Conservation (phyloP, 1,140 invertebrate species). For the Drosophila santomea region DNA sequence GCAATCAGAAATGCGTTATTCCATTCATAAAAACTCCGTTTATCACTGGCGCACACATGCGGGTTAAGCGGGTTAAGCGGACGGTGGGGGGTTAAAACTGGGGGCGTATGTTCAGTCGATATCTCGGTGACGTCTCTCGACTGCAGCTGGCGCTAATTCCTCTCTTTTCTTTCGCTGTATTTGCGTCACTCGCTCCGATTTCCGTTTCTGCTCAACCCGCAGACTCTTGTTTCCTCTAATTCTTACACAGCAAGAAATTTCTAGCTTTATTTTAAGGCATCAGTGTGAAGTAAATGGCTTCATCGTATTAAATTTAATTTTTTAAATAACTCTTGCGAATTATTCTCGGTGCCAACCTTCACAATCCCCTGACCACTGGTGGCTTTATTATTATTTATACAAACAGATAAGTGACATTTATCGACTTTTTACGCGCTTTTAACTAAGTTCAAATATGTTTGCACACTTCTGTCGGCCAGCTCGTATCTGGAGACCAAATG, state of each 20-base stretch:
- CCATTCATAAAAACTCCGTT: slow-evolving; percentile 71
- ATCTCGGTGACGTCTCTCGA: slow-evolving; percentile 60
- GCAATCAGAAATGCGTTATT: slow-evolving; percentile 71
- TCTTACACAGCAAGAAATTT: not conserved
- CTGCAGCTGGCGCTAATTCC: slow-evolving; percentile 71
- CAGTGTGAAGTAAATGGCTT: too few species aligned
- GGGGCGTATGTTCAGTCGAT: slow-evolving; percentile 44
- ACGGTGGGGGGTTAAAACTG: slow-evolving; percentile 20
- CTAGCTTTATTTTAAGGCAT: not conserved
- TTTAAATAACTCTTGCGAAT: not conserved
- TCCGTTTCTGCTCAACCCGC: slow-evolving; percentile 45
- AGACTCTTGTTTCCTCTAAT: slow-evolving; percentile 14
- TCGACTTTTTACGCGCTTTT: slow-evolving; percentile 81
- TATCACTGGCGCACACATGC: slow-evolving; percentile 49
- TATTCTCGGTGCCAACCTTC: not conserved
- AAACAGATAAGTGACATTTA: slow-evolving; percentile 83
- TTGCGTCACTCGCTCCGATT: slow-evolving; percentile 19
- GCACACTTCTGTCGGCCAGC: slow-evolving; percentile 53
- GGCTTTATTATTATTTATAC: slow-evolving; percentile 18
- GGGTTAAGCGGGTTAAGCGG: slow-evolving; percentile 11
- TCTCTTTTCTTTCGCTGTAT: slow-evolving; percentile 20
- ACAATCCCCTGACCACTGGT: not conserved
- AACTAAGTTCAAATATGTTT: slow-evolving; percentile 81
- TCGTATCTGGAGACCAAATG: slow-evolving; percentile 37
- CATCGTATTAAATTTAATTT: not conserved